Conservation (phyloP, 2,888 invertebrate species). For the Mesoligia furuncula region DNA sequence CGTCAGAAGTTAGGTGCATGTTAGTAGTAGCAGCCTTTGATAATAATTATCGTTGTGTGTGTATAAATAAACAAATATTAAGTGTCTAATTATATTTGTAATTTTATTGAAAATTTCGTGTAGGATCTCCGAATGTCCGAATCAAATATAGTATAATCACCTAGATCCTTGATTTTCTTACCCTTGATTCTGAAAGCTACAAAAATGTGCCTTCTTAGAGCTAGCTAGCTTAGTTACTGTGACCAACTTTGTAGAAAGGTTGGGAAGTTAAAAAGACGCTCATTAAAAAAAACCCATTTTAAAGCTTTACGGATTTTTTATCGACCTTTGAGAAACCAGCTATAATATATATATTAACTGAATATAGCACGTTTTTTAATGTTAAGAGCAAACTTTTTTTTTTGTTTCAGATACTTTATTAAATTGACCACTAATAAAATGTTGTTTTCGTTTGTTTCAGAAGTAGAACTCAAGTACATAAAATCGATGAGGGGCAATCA, state of each 20-base stretch:
- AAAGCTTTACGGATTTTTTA: neutral
- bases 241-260: no score
- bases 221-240: no score
- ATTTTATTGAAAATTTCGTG: neutral
- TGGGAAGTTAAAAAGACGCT: no score
- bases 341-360: neutral
- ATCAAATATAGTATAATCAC: neutral
- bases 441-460: conserved; percentile 8
- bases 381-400: neutral
- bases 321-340: neutral
- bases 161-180: neutral
- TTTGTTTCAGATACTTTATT: neutral
- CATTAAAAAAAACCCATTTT: no score
- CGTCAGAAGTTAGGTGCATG: neutral
- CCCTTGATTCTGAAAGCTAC: neutral
- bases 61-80: neutral
- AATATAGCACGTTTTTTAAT: neutral
- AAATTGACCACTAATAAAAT: neutral
- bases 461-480: conserved; percentile 16
- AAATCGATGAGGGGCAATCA: conserved; percentile 33
- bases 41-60: neutral
- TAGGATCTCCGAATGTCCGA: neutral
- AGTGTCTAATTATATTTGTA: neutral
- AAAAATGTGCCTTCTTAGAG: neutral
- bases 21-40: neutral